These are phyloP conservation scores for Lophura nycthemera DNA, from an alignment of 2,113 vertebrate genomes.

Conservation along the genomic window DNA sequence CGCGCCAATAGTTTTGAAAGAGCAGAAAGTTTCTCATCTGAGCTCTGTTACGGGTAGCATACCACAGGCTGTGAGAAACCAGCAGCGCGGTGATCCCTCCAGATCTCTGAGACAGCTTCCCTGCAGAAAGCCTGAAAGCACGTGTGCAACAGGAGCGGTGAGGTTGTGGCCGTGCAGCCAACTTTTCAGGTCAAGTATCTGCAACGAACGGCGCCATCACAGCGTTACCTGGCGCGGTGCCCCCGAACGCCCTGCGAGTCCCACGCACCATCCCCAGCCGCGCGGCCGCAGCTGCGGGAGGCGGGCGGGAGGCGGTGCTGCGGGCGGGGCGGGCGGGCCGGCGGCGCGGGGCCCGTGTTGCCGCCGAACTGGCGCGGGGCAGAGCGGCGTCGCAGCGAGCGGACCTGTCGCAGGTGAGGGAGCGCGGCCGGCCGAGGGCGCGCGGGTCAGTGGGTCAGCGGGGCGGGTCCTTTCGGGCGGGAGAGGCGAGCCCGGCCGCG, in stretches of 20 bases:
- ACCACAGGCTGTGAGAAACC: fast-evolving
- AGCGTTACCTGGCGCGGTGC: background rate
- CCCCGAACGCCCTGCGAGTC: background rate
- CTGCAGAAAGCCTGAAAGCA: background rate
- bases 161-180: fast-evolving
- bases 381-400: background rate
- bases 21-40: background rate
- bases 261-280: fast-evolving
- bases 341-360: background rate
- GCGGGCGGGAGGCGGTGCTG: background rate
- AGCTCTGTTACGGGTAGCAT: too few species aligned
- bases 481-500: background rate
- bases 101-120: background rate
- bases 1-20: background rate
- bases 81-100: fast-evolving
- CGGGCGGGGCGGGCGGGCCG: background rate
- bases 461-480: background rate
- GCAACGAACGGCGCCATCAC: background rate
- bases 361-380: background rate
- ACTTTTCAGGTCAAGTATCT: background rate
- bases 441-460: background rate
- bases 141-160: fast-evolving
- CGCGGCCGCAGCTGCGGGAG: background rate
- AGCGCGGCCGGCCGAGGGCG: background rate
- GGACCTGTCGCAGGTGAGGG: background rate